Evolutionary conservation across 2,797 vertebrate genomes (phyloP).

Genomic region (Chloroceryle amazona): DNA sequence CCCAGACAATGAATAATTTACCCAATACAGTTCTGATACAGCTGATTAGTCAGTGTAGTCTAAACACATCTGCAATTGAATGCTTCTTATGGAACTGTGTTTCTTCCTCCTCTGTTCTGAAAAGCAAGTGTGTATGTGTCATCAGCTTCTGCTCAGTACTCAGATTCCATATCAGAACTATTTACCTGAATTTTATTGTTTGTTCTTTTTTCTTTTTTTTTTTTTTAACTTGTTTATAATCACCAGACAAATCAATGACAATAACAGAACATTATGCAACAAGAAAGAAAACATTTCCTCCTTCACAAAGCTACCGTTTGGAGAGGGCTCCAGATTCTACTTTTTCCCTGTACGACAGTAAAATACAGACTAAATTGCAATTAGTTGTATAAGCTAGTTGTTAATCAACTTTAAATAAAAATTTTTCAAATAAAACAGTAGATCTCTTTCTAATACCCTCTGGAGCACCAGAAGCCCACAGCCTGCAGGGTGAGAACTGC

Average conservation of each 20-base stretch:
- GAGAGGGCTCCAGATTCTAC: neutral
- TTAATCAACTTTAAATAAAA: neutral
- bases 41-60: neutral
- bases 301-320: neutral
- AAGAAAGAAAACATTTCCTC: neutral
- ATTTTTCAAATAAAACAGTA: neutral
- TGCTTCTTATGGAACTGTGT: neutral
- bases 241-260: neutral
- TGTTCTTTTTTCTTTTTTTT: neutral
- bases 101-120: neutral
- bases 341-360: neutral
- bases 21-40: neutral
- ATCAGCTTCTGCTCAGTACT: neutral
- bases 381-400: neutral
- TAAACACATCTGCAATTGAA: neutral
- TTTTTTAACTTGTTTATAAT: neutral
- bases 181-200: neutral
- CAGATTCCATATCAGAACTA: neutral
- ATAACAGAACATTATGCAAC: neutral
- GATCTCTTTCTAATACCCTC: neutral
- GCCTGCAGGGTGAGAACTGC: neutral
- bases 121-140: neutral
- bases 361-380: neutral
- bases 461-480: neutral
- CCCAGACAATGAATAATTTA: slow-evolving; percentile 18